A percentile compares a stretch with the other conserved stretches of the same genome.
phyloP scores from a whole-genome alignment of 2,888 invertebrate genomes.

The Caenorhabditis macrosperma region DNA sequence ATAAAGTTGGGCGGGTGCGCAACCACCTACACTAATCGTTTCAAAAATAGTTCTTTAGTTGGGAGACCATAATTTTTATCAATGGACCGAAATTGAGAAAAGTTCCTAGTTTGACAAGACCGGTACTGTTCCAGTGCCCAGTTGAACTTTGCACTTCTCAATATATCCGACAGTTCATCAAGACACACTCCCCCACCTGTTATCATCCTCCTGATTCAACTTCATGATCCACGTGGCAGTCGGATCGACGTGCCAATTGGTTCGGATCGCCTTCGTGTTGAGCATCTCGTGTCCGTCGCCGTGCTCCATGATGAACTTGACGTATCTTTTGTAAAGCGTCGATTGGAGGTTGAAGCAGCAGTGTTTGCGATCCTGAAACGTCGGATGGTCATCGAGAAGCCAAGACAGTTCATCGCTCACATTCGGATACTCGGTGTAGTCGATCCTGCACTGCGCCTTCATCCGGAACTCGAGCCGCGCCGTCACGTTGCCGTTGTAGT shows the following conservation, averaged over 20 bases:
- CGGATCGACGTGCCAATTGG: slow-evolving; percentile 73
- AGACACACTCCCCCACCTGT: slow-evolving; percentile 50
- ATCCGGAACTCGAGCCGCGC: slow-evolving; percentile 73
- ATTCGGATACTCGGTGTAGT: slow-evolving; percentile 75
- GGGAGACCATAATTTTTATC: no score
- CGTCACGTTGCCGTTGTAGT: slow-evolving; percentile 72
- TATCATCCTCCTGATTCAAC: slow-evolving; percentile 66
- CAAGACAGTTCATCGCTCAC: slow-evolving; percentile 56
- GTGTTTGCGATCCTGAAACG: slow-evolving; percentile 72
- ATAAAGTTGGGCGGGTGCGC: no score
- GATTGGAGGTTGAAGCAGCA: slow-evolving; percentile 75
- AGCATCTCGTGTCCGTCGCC: slow-evolving; percentile 61
- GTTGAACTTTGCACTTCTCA: no score
- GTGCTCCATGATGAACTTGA: slow-evolving; percentile 71
- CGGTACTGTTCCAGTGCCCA: no score
- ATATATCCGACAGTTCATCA: not conserved
- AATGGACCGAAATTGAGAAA: no score
- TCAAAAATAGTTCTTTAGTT: no score
- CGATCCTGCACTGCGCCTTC: slow-evolving; percentile 73
- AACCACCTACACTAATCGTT: no score
- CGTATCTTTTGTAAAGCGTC: slow-evolving; percentile 67
- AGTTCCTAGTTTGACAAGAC: no score
- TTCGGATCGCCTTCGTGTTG: slow-evolving; percentile 60
- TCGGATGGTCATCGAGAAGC: not conserved
- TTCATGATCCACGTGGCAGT: slow-evolving; percentile 67